Evolutionary conservation across 1,140 invertebrate genomes (phyloP).

Genomic region (Macrobrachium rosenbergii): DNA sequence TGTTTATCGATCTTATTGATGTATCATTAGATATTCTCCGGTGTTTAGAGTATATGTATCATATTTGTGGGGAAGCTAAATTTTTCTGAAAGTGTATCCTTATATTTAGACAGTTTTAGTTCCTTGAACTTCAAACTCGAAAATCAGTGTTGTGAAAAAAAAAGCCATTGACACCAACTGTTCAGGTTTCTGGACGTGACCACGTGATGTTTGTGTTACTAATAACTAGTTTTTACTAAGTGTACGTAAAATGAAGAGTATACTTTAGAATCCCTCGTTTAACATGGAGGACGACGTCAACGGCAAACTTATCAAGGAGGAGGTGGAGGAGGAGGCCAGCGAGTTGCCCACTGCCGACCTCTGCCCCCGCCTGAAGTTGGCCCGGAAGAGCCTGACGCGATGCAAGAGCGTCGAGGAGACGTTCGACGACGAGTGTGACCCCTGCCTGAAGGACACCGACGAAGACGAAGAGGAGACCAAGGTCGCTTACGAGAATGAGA

Average conservation of each 20-base stretch:
- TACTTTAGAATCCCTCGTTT: not conserved
- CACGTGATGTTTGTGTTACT: not conserved
- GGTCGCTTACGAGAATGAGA: conserved; percentile 42
- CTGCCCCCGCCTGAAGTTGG: conserved; percentile 45
- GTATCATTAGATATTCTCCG: too few relatives aligned
- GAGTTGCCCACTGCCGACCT: conserved; percentile 21
- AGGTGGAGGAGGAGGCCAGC: conserved; percentile 30
- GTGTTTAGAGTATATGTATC: too few relatives aligned
- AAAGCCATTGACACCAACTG: too few relatives aligned
- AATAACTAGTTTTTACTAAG: not conserved
- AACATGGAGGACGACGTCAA: conserved; percentile 49
- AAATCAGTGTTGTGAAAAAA: too few relatives aligned
- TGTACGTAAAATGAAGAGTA: not conserved
- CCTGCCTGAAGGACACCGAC: conserved; percentile 7
- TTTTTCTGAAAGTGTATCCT: too few relatives aligned
- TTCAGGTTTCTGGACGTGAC: too few relatives aligned
- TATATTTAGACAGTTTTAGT: too few relatives aligned
- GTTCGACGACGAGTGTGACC: conserved; percentile 48
- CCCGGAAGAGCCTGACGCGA: conserved; percentile 53
- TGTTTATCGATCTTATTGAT: too few relatives aligned
- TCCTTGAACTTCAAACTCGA: too few relatives aligned
- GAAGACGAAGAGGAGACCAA: not conserved
- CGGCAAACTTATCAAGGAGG: conserved; percentile 44
- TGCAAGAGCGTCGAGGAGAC: conserved; percentile 44
- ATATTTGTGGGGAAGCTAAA: too few relatives aligned